phyloP scores from a whole-genome alignment of 2,797 vertebrate genomes.

The Coreius guichenoti region DNA sequence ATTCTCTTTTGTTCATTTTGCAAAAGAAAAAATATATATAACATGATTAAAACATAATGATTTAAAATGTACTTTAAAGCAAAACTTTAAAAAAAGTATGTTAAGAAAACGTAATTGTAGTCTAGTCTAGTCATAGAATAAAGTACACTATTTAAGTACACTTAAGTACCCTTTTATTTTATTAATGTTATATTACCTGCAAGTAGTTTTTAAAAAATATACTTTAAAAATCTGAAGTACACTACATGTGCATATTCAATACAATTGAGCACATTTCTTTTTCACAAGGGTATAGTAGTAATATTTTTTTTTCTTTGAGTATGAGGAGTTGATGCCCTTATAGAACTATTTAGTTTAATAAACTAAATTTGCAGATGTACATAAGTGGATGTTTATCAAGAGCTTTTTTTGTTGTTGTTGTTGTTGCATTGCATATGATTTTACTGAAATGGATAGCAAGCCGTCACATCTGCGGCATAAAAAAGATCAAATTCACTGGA shows the following conservation, averaged over 20 bases:
- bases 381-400: neutral
- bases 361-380: neutral
- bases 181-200: neutral
- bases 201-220: neutral
- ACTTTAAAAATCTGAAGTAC: neutral
- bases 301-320: neutral
- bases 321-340: neutral
- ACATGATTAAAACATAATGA: neutral
- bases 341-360: neutral
- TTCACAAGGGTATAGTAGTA: neutral
- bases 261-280: neutral
- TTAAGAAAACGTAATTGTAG: neutral
- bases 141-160: neutral
- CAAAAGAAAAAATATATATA: neutral
- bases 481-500: neutral
- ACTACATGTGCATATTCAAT: neutral
- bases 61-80: neutral
- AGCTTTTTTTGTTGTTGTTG: neutral
- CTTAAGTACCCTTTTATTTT: neutral
- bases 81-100: neutral
- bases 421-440: neutral
- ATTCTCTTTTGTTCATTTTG: neutral
- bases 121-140: neutral
- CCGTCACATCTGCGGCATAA: neutral
- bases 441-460: neutral